Percentiles rank a stretch among this genome's conserved stretches.
Conservation (phyloP, 2,113 vertebrate genomes). For the Noctilio leporinus region DNA sequence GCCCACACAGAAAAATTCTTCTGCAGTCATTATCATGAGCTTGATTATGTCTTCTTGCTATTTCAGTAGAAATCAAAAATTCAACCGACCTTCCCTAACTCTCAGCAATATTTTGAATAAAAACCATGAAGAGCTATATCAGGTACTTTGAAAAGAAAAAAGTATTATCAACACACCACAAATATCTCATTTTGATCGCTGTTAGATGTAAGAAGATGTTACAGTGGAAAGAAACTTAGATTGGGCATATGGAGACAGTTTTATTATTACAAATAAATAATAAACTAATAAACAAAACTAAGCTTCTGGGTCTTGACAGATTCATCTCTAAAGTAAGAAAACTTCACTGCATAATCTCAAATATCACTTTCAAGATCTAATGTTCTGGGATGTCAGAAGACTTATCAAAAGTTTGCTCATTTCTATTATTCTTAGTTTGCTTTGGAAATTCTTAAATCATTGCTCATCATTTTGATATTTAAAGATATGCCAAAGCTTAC, state of each 20-base stretch:
- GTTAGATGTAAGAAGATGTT: not conserved
- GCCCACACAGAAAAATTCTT: not conserved
- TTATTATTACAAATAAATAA: not conserved
- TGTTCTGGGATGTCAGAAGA: not conserved
- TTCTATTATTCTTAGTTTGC: not conserved
- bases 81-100: not conserved
- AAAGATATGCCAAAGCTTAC: not conserved
- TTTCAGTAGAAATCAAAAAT: not conserved
- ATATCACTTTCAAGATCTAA: not conserved
- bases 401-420: not conserved
- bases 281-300: not conserved
- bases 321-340: not conserved
- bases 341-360: not conserved
- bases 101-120: not conserved
- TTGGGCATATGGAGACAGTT: not conserved
- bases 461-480: constrained; percentile 5
- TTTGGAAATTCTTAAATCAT: constrained; percentile 4
- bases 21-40: not conserved
- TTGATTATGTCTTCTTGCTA: not conserved
- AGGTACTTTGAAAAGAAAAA: not conserved
- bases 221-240: not conserved
- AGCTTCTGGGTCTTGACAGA: not conserved
- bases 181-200: not conserved
- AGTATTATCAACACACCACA: not conserved
- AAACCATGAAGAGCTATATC: not conserved